Percentiles rank a stretch among this genome's conserved stretches.
Evolutionary conservation across 2,888 invertebrate genomes (phyloP).

Genomic region (Pegoplata infirma): DNA sequence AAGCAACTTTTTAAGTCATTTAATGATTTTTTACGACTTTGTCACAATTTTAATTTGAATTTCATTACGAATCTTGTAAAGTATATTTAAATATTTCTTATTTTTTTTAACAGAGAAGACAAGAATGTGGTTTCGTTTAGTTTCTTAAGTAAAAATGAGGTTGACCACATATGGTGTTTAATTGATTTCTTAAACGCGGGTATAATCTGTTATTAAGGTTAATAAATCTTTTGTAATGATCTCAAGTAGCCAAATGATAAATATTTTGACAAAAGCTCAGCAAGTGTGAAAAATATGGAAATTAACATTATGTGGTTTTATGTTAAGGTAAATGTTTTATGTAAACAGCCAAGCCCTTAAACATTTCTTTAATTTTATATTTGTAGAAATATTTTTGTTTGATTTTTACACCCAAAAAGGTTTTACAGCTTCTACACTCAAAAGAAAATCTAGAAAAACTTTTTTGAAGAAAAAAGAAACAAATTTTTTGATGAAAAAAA

Average conservation of each 20-base stretch:
- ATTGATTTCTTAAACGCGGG: constrained; percentile 10
- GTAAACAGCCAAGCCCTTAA: background rate
- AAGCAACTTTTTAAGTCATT: constrained; percentile 48
- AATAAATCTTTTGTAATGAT: constrained; percentile 48
- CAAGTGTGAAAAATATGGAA: constrained; percentile 22
- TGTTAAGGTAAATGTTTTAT: too few species aligned
- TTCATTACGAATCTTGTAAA: background rate
- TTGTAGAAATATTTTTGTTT: background rate
- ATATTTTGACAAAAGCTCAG: constrained; percentile 55
- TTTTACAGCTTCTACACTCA: too few species aligned
- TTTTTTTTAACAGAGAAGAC: too few species aligned
- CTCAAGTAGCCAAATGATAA: constrained; percentile 38
- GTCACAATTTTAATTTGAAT: constrained; percentile 9
- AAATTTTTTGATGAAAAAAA: too few species aligned
- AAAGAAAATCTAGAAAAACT: too few species aligned
- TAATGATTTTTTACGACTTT: constrained; percentile 44
- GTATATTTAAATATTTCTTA: background rate
- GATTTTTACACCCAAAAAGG: too few species aligned
- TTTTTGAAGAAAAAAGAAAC: too few species aligned
- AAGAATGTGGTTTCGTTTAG: constrained; percentile 15
- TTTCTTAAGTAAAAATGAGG: background rate
- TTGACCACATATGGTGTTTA: constrained; percentile 40
- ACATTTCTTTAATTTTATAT: background rate
- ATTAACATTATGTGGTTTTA: too few species aligned
- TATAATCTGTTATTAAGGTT: background rate